These are phyloP conservation scores for Macroglossus sobrinus DNA, from an alignment of 2,113 vertebrate species.

Conservation along the genomic window DNA sequence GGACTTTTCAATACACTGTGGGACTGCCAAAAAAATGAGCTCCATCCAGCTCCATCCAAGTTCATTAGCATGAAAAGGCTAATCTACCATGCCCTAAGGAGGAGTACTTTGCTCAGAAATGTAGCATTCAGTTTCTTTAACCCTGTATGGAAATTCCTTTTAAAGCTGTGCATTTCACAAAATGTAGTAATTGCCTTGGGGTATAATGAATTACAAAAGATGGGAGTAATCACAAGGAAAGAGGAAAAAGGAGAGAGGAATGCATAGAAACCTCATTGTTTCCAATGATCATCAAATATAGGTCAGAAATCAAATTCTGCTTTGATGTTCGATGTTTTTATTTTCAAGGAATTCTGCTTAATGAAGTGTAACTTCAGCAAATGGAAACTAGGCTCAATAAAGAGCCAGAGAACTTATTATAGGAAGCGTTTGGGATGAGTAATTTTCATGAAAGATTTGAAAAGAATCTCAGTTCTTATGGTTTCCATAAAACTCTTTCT, in stretches of 20 bases:
- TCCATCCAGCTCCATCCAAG: constrained; percentile 16
- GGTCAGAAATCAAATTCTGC: constrained; percentile 69
- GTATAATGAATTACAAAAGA: constrained; percentile 60
- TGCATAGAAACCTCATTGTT: constrained; percentile 65
- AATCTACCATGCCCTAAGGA: constrained; percentile 65
- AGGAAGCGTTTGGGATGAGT: constrained; percentile 10
- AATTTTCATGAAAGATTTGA: constrained; percentile 48
- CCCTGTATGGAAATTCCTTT: constrained; percentile 63
- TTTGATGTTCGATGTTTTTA: constrained; percentile 73
- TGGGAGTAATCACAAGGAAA: constrained; percentile 48
- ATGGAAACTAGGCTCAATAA: constrained; percentile 58
- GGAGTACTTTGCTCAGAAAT: constrained; percentile 59
- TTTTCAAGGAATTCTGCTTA: constrained; percentile 65
- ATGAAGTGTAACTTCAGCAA: constrained; percentile 71
- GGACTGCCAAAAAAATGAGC: constrained; percentile 40
- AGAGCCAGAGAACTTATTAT: constrained; percentile 20
- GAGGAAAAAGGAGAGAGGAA: constrained; percentile 2
- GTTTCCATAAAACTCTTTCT: constrained; percentile 29
- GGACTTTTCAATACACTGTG: constrained; percentile 24
- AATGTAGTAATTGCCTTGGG: constrained; percentile 65
- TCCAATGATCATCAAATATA: constrained; percentile 63
- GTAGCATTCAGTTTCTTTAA: constrained; percentile 59
- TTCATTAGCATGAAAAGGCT: constrained; percentile 59
- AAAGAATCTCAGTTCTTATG: constrained; percentile 28
- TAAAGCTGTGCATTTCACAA: constrained; percentile 61